Evolutionary conservation across 2,113 vertebrate species (phyloP).

Genomic region (Pontoporia blainvillei): DNA sequence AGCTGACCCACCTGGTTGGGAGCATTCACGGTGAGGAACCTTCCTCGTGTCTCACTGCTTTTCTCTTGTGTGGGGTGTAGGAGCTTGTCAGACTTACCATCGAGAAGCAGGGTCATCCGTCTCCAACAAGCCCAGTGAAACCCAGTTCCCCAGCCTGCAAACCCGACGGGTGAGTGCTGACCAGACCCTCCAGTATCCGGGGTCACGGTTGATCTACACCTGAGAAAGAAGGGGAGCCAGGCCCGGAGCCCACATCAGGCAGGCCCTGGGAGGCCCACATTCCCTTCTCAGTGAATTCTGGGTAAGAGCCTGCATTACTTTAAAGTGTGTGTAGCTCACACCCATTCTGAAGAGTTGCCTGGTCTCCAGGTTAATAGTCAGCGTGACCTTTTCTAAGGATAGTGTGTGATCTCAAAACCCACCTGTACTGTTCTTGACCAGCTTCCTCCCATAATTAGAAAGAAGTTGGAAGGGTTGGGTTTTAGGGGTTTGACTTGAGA

Average conservation of each 20-base stretch:
- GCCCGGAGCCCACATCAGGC: rapidly evolving
- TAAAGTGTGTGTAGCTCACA: not conserved
- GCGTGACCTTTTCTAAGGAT: not conserved
- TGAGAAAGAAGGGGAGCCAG: not conserved
- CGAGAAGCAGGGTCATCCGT: conserved; percentile 96
- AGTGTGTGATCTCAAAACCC: rapidly evolving
- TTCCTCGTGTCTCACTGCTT: not conserved
- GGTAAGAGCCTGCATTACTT: not conserved
- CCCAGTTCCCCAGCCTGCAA: conserved; percentile 86
- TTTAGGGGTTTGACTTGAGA: not conserved
- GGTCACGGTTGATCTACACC: not conserved
- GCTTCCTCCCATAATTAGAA: rapidly evolving
- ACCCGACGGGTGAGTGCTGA: conserved; percentile 87
- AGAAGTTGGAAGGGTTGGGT: not conserved
- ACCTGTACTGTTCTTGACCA: not conserved
- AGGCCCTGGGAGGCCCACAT: not conserved
- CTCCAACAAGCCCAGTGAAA: conserved; percentile 93
- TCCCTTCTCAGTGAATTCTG: not conserved
- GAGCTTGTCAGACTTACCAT: conserved; percentile 96
- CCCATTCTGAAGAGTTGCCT: not conserved
- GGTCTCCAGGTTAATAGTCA: not conserved
- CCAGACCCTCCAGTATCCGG: no score
- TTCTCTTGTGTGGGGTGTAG: conserved; percentile 72
- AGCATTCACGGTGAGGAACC: no score
- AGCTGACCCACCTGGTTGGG: rapidly evolving